These are phyloP conservation scores for Schizothorax lantsangensis DNA, from an alignment of 2,797 vertebrate genomes.

Conservation along the genomic window DNA sequence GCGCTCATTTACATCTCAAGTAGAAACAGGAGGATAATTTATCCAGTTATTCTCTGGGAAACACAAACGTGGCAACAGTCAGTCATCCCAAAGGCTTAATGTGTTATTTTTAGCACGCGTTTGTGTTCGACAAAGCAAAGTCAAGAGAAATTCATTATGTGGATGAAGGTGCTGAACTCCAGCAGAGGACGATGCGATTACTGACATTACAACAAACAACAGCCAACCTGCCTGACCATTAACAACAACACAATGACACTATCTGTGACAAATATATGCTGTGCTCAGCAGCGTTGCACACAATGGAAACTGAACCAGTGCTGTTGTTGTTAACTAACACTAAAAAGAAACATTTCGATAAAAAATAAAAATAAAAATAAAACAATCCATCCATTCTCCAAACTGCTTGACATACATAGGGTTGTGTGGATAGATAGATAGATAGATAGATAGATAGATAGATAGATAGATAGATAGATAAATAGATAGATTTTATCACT, in stretches of 20 bases:
- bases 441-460: no score
- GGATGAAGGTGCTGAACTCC: background rate
- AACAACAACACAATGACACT: background rate
- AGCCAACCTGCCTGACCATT: background rate
- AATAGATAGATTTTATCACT: no score
- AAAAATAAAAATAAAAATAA: background rate
- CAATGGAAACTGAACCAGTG: background rate
- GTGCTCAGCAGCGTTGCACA: background rate
- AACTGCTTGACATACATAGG: no score
- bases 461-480: no score
- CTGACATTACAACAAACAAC: background rate
- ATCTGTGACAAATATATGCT: background rate
- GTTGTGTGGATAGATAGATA: no score
- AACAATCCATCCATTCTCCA: background rate
- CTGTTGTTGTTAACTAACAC: background rate
- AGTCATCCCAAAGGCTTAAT: background rate
- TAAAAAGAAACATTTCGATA: background rate
- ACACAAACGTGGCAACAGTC: slow-evolving; percentile 8
- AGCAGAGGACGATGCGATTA: background rate
- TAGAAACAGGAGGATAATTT: slow-evolving; percentile 36
- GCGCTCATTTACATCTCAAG: slow-evolving; percentile 48
- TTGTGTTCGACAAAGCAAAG: background rate
- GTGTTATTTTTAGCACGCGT: slow-evolving; percentile 15
- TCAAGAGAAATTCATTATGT: background rate
- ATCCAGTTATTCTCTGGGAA: slow-evolving; percentile 7